Evolutionary conservation across 1,140 invertebrate genomes (phyloP).

Genomic region (Drosophila sproati): DNA sequence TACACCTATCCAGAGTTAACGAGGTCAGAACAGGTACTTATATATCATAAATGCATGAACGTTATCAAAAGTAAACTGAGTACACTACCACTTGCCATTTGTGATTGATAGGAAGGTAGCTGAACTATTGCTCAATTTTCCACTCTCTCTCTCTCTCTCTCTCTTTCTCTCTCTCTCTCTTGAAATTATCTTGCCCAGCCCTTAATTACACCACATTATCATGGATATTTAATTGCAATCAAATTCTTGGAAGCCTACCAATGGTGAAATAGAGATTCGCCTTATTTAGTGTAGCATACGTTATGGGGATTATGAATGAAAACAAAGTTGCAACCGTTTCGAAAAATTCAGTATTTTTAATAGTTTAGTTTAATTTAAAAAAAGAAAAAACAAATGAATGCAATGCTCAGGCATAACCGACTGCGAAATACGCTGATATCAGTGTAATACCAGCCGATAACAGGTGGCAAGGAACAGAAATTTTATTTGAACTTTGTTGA

Average conservation of each 20-base stretch:
- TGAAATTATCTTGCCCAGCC: neutral
- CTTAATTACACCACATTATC: constrained; percentile 23
- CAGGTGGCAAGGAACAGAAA: too few species aligned
- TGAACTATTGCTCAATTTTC: neutral
- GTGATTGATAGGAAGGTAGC: neutral
- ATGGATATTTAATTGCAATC: constrained; percentile 12
- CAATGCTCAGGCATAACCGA: too few species aligned
- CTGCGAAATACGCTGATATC: too few species aligned
- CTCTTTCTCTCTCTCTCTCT: neutral
- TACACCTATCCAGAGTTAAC: neutral
- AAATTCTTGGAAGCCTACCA: neutral
- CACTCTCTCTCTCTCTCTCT: neutral
- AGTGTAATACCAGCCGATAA: too few species aligned
- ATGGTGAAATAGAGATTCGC: too few species aligned
- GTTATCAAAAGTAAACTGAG: neutral
- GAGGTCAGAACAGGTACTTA: neutral
- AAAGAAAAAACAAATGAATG: neutral
- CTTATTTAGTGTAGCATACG: constrained; percentile 28
- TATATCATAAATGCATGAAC: neutral
- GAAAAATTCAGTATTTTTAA: too few species aligned
- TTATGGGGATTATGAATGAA: constrained; percentile 10
- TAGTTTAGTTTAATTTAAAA: too few species aligned
- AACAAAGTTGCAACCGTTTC: neutral
- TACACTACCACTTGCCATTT: neutral
- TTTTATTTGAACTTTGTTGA: too few species aligned